Evolutionary conservation across 2,113 vertebrate species (phyloP).

Genomic region (Campylomormyrus tamandua): DNA sequence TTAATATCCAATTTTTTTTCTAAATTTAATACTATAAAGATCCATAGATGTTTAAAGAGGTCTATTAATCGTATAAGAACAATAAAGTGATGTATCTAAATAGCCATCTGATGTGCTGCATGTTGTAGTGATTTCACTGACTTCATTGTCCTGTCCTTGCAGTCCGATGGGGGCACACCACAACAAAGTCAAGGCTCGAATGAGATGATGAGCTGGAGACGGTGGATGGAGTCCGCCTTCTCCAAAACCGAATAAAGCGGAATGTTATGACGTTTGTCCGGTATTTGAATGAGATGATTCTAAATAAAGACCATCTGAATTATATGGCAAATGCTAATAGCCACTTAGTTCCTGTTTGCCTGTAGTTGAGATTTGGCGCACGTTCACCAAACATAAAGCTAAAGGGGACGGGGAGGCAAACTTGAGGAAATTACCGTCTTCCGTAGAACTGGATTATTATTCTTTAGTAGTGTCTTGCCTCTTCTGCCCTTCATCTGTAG

Average conservation of each 20-base stretch:
- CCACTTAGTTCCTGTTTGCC: background rate
- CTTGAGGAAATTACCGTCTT: slow-evolving; percentile 15
- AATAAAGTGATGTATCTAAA: background rate
- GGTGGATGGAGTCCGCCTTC: background rate
- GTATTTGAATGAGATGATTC: slow-evolving; percentile 13
- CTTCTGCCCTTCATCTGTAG: background rate
- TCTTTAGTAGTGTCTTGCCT: background rate
- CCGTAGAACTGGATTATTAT: background rate
- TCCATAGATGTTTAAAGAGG: background rate
- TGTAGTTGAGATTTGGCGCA: slow-evolving; percentile 10
- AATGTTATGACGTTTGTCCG: background rate
- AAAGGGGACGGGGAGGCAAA: background rate
- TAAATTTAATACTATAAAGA: background rate
- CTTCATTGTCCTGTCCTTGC: background rate
- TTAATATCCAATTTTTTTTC: background rate
- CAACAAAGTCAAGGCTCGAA: background rate
- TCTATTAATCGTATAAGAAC: background rate
- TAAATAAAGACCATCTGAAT: slow-evolving; percentile 16
- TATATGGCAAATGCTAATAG: slow-evolving; percentile 8
- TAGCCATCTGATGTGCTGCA: background rate
- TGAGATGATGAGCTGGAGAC: background rate
- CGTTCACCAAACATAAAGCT: slow-evolving; percentile 6
- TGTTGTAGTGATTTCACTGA: background rate
- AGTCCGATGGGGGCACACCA: background rate
- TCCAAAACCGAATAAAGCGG: background rate